Base-by-base conservation (phyloP, 2,113 vertebrate species). In the Lathamus discolor region DNA sequence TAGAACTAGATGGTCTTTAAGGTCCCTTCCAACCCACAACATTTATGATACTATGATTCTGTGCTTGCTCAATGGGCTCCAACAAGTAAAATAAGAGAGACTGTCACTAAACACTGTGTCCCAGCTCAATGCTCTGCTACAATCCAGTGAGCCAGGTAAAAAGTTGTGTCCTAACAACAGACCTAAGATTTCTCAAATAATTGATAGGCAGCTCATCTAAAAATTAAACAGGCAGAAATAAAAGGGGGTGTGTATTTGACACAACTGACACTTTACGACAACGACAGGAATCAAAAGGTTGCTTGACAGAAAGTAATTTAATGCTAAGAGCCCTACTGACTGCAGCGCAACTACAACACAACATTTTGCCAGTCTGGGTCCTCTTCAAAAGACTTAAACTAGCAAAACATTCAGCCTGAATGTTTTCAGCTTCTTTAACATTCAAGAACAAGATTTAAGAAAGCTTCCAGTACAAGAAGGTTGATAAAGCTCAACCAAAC, bases 31-130 rank as follows among this genome's bases (percentile, higher is more conserved):
- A n/a, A 35, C 57, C 13, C 57, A 59, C 22, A 59, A 59, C 22
- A 59, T 35, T 59, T 35, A 59, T 35, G 57, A 24, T 59, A 35
- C 57, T 24, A 15, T 59, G 57, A 59, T 59, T 35, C 33, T 59
- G 57, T 7, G 33, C 17, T 75, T 1, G 0, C 49, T 31, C 49
- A 69, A 82, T 0, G 0, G 41, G 61, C 66, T 90, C 54, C 25
- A 2, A 15, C 13, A 20, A 54, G 54, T 37, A 19, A 31, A 16
- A 19, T 0, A 1, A 57, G 52, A 89, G 5, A 23, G 39, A 17
- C 33, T 0, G 4, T n/a, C 83, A 64, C 49, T 2, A 0, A 74
- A 44, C 57, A 35, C 33, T 59, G 18, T 9, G 57, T n/a, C 57
- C 35, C 35, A 69, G 72, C 59, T 80, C 72, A 25, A 8, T 0